Percentiles rank a stretch among this genome's conserved stretches.
Conservation (phyloP, 2,888 invertebrate species). For the Ephialtes manifestator region DNA sequence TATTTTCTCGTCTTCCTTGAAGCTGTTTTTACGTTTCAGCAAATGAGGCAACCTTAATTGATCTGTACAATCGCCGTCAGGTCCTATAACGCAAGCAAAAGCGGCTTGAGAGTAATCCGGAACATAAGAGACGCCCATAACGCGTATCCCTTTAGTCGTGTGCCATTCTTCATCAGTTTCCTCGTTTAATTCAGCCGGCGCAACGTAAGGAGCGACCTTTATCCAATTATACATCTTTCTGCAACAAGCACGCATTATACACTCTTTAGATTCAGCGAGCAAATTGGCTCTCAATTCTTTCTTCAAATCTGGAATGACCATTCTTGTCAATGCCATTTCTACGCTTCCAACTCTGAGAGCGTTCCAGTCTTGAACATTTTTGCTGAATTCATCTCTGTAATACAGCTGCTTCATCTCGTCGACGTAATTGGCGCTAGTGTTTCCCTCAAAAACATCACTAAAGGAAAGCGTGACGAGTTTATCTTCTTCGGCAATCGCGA, state of each 20-base stretch:
- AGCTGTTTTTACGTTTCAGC: slow-evolving; percentile 92
- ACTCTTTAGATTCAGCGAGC: slow-evolving; percentile 94
- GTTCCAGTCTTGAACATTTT: slow-evolving; percentile 97
- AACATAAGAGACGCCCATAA: slow-evolving; percentile 94
- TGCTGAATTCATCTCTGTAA: slow-evolving; percentile 96
- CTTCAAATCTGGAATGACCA: slow-evolving; percentile 93
- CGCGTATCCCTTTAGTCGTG: slow-evolving; percentile 92
- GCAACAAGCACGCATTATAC: slow-evolving; percentile 92
- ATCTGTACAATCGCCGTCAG: slow-evolving; percentile 96
- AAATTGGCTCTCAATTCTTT: slow-evolving; percentile 93
- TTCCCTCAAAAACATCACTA: slow-evolving; percentile 92
- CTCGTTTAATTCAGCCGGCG: slow-evolving; percentile 79
- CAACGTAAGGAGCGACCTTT: slow-evolving; percentile 92
- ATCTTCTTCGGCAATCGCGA: slow-evolving; percentile 93
- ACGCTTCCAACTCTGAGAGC: slow-evolving; percentile 94
- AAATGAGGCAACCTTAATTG: slow-evolving; percentile 94
- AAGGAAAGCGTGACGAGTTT: slow-evolving; percentile 90
- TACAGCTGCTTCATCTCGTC: slow-evolving; percentile 95
- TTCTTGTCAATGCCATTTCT: slow-evolving; percentile 90
- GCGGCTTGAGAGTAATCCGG: slow-evolving; percentile 93
- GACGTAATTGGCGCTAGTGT: slow-evolving; percentile 84
- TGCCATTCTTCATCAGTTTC: slow-evolving; percentile 98
- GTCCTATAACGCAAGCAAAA: slow-evolving; percentile 94
- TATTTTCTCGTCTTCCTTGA: slow-evolving; percentile 89
- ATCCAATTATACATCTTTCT: slow-evolving; percentile 95